phyloP scores from a whole-genome alignment of 2,888 invertebrate genomes.

The Aspidapion aeneum region DNA sequence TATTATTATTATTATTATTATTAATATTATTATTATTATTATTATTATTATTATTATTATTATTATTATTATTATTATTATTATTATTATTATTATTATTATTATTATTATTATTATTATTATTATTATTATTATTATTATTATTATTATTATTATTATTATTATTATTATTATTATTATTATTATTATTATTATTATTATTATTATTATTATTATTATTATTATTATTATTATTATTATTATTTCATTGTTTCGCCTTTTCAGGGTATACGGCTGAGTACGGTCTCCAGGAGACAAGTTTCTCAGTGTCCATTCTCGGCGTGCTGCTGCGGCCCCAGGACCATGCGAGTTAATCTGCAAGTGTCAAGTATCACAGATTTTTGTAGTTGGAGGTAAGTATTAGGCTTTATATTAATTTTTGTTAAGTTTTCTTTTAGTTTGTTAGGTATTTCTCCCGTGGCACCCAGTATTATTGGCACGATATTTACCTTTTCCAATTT shows the following conservation, averaged over 20 bases:
- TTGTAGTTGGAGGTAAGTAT: neutral
- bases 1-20: conserved; percentile 9
- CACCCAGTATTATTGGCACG: neutral
- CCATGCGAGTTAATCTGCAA: neutral
- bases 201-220: neutral
- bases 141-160: conserved; percentile 9
- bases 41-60: conserved; percentile 9
- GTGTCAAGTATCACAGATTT: neutral
- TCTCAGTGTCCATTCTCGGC: neutral
- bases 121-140: conserved; percentile 9
- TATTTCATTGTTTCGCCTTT: neutral
- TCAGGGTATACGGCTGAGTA: neutral
- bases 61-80: conserved; percentile 9
- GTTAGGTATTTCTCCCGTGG: neutral
- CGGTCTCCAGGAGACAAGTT: neutral
- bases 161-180: conserved; percentile 9
- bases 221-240: neutral
- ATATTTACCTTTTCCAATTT: neutral
- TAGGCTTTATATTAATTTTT: neutral
- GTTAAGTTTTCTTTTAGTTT: neutral
- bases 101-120: conserved; percentile 9
- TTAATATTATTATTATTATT: conserved; percentile 9
- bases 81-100: conserved; percentile 9
- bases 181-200: conserved; percentile 8
- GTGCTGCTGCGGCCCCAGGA: neutral